Base-by-base conservation (phyloP, 92 coral and sea anemone genomes). In the Hydrozoanthus gracilis region DNA sequence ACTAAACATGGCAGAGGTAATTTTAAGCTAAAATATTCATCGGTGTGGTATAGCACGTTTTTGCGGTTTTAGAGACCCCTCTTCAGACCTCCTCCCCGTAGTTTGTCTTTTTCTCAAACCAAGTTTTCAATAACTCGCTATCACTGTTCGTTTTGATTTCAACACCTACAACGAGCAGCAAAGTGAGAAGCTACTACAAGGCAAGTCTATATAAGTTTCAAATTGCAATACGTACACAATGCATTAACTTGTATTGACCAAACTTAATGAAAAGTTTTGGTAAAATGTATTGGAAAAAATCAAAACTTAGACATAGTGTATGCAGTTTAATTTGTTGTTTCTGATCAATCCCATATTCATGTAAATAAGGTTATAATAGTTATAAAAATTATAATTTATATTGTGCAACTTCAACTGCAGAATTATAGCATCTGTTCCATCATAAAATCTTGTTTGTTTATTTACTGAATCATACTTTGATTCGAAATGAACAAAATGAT, bases 161-260 rank as follows among this genome's bases (percentile, higher is more conserved):
- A 67, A 16, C 72, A 67, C 72, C 72, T 67, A 67, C 72, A 67
- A 27, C 39, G 39, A 67, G 72, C 46, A 67, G 72, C 46, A 67
- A 67, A 67, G 72, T 67, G 72, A 67, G 10, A 27, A 67, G 72
- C 18, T 12, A 46, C 20, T 67, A 67, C 72, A 67, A 67, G 72
- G 72, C 72, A 67, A 67, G 46, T 67, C 13, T 54, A 54, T 27
- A 27, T 27, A 27, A 27, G 2, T 0, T 27, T 0, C 39, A 27
- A 27, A 27, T 27, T 27, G 39, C 39, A 27, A 27, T 27, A 27
- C 39, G 39, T 27, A 27, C 2, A 27, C 39, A 27, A 27, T 27
- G 39, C 39, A 27, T 27, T 27, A 27, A 27, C 39, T 27, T 27
- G 39, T 27, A 27, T 27, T 27, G 39, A 27, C 39, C 39, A 27